Conservation (phyloP, 1,140 invertebrate genomes). For the Pentalonia nigronervosa region DNA sequence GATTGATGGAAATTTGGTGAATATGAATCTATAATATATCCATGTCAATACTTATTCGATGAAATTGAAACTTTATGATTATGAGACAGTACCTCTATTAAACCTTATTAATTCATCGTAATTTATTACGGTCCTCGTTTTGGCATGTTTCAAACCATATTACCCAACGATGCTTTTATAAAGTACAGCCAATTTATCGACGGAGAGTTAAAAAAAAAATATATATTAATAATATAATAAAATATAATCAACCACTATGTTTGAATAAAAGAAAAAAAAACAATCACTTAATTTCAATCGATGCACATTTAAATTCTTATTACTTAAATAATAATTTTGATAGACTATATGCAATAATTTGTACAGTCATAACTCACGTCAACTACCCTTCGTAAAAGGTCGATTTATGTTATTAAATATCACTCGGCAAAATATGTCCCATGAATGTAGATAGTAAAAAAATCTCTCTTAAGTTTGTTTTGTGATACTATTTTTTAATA, state of each 20-base stretch:
- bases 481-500: too few species aligned
- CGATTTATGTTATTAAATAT: too few species aligned
- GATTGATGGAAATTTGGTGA: not conserved
- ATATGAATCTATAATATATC: not conserved
- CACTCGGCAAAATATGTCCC: too few species aligned
- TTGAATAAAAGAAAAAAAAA: not conserved
- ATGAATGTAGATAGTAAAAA: too few species aligned
- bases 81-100: not conserved
- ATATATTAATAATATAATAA: not conserved
- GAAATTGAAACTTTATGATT: not conserved
- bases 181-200: not conserved
- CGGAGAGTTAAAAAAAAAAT: not conserved
- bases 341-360: not conserved
- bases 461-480: too few species aligned
- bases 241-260: not conserved
- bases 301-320: not conserved
- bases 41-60: not conserved
- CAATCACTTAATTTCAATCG: not conserved
- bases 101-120: not conserved
- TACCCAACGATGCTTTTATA: not conserved
- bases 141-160: not conserved
- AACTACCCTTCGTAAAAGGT: not conserved
- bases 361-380: not conserved
- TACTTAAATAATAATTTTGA: not conserved
- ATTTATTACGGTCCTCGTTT: slow-evolving; percentile 3